Conservation (phyloP, 2,888 invertebrate genomes). For the Agriopis aurantiaria region DNA sequence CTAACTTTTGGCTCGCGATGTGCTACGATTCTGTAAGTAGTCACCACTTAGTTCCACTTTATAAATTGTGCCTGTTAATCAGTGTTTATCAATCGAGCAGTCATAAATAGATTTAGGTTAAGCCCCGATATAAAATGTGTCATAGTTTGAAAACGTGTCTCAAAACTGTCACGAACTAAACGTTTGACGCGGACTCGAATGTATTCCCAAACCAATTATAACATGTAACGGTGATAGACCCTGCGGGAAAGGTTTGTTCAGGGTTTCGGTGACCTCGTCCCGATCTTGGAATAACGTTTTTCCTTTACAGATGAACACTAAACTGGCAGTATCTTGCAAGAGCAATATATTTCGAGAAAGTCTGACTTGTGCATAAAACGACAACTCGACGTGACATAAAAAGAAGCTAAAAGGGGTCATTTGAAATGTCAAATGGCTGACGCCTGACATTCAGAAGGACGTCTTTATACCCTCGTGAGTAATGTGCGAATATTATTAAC, state of each 20-base stretch:
- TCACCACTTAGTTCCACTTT: slow-evolving; percentile 52
- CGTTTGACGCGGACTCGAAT: slow-evolving; percentile 51
- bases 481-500: slow-evolving; percentile 43
- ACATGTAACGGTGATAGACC: slow-evolving; percentile 56
- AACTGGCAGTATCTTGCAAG: slow-evolving; percentile 38
- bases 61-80: slow-evolving; percentile 66
- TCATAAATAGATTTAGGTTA: slow-evolving; percentile 38
- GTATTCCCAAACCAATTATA: slow-evolving; percentile 62
- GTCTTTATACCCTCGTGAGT: slow-evolving; percentile 40
- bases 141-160: slow-evolving; percentile 34
- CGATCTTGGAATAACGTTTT: slow-evolving; percentile 50
- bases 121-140: slow-evolving; percentile 31
- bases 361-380: slow-evolving; percentile 44
- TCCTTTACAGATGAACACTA: slow-evolving; percentile 27
- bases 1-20: slow-evolving; percentile 69
- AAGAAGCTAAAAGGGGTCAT: slow-evolving; percentile 47
- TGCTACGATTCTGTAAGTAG: slow-evolving; percentile 65
- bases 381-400: slow-evolving; percentile 43
- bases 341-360: slow-evolving; percentile 40
- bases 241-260: slow-evolving; percentile 52
- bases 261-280: slow-evolving; percentile 53
- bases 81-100: slow-evolving; percentile 58
- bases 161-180: slow-evolving; percentile 48
- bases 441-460: slow-evolving; percentile 47
- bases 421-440: slow-evolving; percentile 47